Evolutionary conservation across 2,797 vertebrate species (phyloP).

Genomic region (Muraenolepis orangiensis): DNA sequence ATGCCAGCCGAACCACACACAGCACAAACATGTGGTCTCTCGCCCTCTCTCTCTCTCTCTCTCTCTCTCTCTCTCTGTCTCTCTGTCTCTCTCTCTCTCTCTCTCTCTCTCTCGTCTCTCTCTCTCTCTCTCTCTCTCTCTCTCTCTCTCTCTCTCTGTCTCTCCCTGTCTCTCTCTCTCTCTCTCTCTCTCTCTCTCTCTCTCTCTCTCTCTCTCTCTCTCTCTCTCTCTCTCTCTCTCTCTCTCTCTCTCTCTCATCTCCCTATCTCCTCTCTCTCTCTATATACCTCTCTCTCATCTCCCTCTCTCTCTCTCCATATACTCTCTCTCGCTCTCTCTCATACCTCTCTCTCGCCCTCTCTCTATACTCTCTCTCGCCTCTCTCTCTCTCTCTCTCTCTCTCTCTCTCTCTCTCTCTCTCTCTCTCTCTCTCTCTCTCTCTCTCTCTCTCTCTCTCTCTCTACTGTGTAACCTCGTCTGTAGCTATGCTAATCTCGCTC

Average conservation of each 20-base stretch:
- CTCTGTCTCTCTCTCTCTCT: slow-evolving; percentile 14
- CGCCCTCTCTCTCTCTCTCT: slow-evolving; percentile 10
- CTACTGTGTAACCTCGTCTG: slow-evolving; percentile 19
- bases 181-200: slow-evolving; percentile 16
- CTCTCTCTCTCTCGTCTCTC: slow-evolving; percentile 8
- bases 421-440: slow-evolving; percentile 11
- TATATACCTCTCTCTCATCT: slow-evolving; percentile 7
- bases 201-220: slow-evolving; percentile 26
- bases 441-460: slow-evolving; percentile 25
- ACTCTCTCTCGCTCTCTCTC: too few species aligned
- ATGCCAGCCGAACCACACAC: not conserved
- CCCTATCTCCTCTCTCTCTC: slow-evolving; percentile 16
- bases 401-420: slow-evolving; percentile 10
- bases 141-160: slow-evolving; percentile 14
- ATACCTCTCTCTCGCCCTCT: slow-evolving; percentile 16
- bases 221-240: slow-evolving; percentile 14
- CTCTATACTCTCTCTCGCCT: too few species aligned
- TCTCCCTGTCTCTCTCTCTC: slow-evolving; percentile 11
- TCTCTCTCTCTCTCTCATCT: slow-evolving; percentile 17
- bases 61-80: slow-evolving; percentile 13
- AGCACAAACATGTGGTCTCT: slow-evolving; percentile 27
- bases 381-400: slow-evolving; percentile 20
- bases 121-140: slow-evolving; percentile 27
- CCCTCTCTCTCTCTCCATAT: slow-evolving; percentile 26
- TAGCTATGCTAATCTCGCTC: slow-evolving; percentile 24